Conservation (phyloP, 2,888 invertebrate genomes). For the Tenthredo livida region DNA sequence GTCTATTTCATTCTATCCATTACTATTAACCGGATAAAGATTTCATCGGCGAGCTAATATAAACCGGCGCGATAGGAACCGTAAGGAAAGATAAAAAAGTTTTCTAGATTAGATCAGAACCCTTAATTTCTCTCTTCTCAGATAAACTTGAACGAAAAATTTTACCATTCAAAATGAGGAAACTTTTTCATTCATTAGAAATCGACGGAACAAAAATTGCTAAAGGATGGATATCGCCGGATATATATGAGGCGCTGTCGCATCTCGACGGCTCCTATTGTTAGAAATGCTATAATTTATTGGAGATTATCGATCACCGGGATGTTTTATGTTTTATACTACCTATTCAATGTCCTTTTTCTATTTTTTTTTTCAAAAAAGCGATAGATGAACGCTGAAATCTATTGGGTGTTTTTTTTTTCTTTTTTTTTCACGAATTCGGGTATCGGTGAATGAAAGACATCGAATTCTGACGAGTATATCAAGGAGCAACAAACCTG, state of each 20-base stretch:
- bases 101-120: background rate
- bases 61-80: background rate
- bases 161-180: background rate
- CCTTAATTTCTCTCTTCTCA: background rate
- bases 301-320: background rate
- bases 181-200: background rate
- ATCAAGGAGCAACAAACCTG: background rate
- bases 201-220: background rate
- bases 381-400: background rate
- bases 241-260: background rate
- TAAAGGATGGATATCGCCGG: background rate
- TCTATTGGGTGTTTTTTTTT: background rate
- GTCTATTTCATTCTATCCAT: background rate
- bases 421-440: background rate
- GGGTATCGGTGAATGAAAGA: background rate
- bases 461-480: background rate
- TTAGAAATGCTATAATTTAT: background rate
- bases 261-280: background rate
- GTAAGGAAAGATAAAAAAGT: background rate
- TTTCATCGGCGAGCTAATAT: background rate
- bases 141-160: background rate
- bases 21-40: background rate
- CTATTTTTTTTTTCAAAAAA: background rate
- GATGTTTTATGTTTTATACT: background rate
- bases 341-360: background rate